Evolutionary conservation across 2,113 vertebrate genomes (phyloP), one percentile per base, ranked within the genome.

Genomic region (Alethe diademata): DNA sequence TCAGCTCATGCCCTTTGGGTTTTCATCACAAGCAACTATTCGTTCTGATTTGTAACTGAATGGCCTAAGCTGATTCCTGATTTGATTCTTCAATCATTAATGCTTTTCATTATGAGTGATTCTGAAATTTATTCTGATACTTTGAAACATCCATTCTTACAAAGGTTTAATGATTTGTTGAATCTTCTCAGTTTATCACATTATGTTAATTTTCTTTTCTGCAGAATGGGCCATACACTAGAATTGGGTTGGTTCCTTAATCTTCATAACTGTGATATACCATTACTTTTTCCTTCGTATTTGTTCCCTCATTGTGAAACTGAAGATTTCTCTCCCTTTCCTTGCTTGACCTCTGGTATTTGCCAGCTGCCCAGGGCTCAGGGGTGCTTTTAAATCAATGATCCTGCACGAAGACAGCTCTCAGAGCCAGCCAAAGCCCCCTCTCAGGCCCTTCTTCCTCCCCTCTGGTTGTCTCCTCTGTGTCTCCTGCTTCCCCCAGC

Each of bases 81-180:
- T 78, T 96, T 87, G 83, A 16, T 71, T 64, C 66, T 92, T 96
- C 22, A 23, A 33, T 95, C 83, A 80, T 72, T 82, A 92, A 66
- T 74, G 38, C 81, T 74, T 94, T 88, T 95, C 80, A 64, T 92
- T 91, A 93, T 26, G 35, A 38, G 42, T 54, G 75, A 88, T 93
- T 93, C 83, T 71, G 56, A 90, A 47, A 93, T 94, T 88, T 74
- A 93, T 93, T 50, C 67, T 91, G 70, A 64, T 84, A 78, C 26
- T 80, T 90, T 88, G 64, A 38, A 69, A 88, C 33, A 69, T 56
- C 66, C 72, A 70, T 31, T 83, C 81, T 70, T 83, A 90, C 26
- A 35, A 14, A 95, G 40, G 51, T 90, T 88, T 96, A 94, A 82
- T 58, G 47, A 86, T 94, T 94, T 94, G 53, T 93, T 94, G 75